Conservation (phyloP, 2,797 vertebrate genomes). For the Myripristis murdjan region DNA sequence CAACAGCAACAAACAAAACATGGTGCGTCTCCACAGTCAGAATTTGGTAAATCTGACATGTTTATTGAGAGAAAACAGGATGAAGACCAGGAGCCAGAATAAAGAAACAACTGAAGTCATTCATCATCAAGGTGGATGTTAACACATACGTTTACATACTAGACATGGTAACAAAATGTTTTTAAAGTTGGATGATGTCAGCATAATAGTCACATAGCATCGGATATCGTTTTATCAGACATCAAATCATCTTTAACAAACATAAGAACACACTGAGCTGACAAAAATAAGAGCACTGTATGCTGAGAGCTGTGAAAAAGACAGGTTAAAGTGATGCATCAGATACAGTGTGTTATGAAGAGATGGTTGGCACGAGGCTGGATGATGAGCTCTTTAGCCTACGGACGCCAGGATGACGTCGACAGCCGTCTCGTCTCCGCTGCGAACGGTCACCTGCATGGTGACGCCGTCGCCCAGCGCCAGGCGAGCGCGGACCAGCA, state of each 20-base stretch:
- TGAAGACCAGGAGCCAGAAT: constrained; percentile 18
- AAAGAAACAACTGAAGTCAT: constrained; percentile 20
- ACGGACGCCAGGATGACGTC: constrained; percentile 96
- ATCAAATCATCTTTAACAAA: too few relatives aligned
- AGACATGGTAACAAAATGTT: constrained; percentile 46
- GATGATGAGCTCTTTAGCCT: constrained; percentile 78
- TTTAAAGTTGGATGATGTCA: constrained; percentile 25
- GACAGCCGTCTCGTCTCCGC: constrained; percentile 89
- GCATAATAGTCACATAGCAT: constrained; percentile 12
- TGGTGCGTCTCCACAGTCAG: constrained; percentile 22
- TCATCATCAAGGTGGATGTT: not conserved
- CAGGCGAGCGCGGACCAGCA: constrained; percentile 92
- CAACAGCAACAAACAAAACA: not conserved
- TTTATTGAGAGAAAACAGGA: constrained; percentile 26
- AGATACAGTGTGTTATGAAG: not conserved
- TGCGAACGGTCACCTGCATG: constrained; percentile 98
- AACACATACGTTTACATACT: not conserved
- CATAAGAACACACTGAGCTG: not conserved
- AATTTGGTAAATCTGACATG: constrained; percentile 70
- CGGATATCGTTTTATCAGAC: not conserved
- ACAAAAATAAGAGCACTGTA: not conserved
- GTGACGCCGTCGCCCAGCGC: constrained; percentile 95
- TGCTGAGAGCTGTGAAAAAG: constrained; percentile 14
- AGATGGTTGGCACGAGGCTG: constrained; percentile 17
- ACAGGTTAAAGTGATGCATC: not conserved